Evolutionary conservation across 30 jellyfish, hydroid and myxozoan species (phyloP).

Genomic region (Catostylus mosaicus): DNA sequence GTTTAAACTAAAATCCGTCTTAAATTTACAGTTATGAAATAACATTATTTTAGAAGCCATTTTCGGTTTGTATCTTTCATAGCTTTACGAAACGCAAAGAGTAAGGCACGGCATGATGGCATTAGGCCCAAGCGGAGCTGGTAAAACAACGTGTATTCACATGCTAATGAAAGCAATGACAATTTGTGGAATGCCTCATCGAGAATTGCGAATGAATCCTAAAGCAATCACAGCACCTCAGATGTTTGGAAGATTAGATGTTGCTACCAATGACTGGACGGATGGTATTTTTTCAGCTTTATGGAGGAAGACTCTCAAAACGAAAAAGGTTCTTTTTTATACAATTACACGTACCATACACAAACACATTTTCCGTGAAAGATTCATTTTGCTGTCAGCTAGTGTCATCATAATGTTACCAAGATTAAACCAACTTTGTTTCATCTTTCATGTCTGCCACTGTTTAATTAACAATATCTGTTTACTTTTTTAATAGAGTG

Average conservation of each 20-base stretch:
- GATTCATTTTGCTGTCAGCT: too few relatives aligned
- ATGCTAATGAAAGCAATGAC: conserved; percentile 90
- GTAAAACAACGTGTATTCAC: conserved; percentile 85
- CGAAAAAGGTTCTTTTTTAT: conserved; percentile 76
- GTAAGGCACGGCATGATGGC: conserved; percentile 98
- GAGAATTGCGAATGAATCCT: conserved; percentile 92
- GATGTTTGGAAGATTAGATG: conserved; percentile 93
- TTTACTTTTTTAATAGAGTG: conserved; percentile 40
- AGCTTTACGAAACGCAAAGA: conserved; percentile 92
- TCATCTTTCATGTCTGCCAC: too few relatives aligned
- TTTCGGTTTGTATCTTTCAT: not conserved
- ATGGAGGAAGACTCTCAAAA: conserved; percentile 88
- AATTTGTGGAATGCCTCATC: conserved; percentile 84
- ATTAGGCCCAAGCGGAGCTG: conserved; percentile 95
- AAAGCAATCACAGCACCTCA: conserved; percentile 99
- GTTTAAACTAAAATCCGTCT: too few relatives aligned
- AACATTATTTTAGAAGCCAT: too few relatives aligned
- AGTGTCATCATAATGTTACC: too few relatives aligned
- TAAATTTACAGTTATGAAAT: too few relatives aligned
- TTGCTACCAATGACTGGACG: conserved; percentile 94
- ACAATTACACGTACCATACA: too few relatives aligned
- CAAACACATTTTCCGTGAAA: too few relatives aligned
- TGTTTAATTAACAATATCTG: not conserved
- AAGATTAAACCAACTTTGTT: too few relatives aligned
- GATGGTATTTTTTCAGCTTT: conserved; percentile 93